Evolutionary conservation across 2,797 vertebrate genomes (phyloP).

Genomic region (Poeciliopsis turneri): DNA sequence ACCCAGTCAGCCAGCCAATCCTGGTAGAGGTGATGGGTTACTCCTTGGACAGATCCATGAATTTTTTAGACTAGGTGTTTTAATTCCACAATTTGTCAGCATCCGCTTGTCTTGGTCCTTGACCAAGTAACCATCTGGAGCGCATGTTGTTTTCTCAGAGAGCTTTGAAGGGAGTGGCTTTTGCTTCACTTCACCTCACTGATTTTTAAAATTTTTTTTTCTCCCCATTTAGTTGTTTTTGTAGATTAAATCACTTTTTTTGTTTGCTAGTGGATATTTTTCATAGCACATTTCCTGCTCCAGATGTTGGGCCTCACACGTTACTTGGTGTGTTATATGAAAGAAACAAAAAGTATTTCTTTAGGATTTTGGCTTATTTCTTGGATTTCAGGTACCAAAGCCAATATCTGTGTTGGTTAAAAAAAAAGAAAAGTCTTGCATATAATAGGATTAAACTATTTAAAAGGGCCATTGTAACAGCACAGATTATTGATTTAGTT

Average conservation of each 20-base stretch:
- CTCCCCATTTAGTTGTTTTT: conserved; percentile 41
- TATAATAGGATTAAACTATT: neutral
- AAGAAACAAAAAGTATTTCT: neutral
- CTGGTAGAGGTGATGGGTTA: neutral
- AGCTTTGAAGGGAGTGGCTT: conserved; percentile 17
- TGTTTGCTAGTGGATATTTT: conserved; percentile 44
- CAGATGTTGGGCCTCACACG: conserved; percentile 8
- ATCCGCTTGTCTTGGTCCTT: neutral
- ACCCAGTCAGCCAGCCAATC: neutral
- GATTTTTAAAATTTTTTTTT: conserved; percentile 16
- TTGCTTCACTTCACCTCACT: conserved; percentile 25
- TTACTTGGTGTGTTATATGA: neutral
- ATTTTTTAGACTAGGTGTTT: neutral
- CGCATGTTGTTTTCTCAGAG: conserved; percentile 6
- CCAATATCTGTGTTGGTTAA: neutral
- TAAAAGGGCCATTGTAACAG: neutral
- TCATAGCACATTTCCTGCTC: conserved; percentile 37
- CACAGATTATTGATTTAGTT: neutral
- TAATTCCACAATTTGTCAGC: neutral
- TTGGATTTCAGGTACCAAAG: neutral
- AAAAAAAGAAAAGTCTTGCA: neutral
- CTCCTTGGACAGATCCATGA: neutral
- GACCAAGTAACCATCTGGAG: neutral
- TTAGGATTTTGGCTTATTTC: neutral
- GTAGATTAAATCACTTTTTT: conserved; percentile 52